Base-by-base conservation (phyloP, 35 echinoderm and acorn worm genomes). In the Hemicentrotus pulcherrimus region DNA sequence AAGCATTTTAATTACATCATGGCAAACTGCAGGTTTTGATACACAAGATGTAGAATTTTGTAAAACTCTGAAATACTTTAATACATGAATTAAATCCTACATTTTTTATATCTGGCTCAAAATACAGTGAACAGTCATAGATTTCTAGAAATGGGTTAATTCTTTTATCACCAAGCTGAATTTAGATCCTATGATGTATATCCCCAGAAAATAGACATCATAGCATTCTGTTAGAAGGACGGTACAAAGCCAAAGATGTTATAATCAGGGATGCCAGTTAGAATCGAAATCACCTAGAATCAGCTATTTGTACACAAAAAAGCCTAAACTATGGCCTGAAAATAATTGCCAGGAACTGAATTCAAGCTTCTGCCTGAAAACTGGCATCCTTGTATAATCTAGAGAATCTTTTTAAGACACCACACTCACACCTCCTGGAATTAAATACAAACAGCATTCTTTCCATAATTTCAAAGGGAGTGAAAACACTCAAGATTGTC, bases 1-100 rank as follows among this genome's bases (percentile, higher is more conserved):
- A 78, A n/a, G 19, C 65, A 78, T 78, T 78, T 78, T 78, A 55
- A 78, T 78, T 78, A 78, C 65, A 78, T 78, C 65, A 78, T 78
- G 5, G 65, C 65, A 78, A 78, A 78, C 19, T 78, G 22, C 28
- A n/a, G 24, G 22, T 28, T 78, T 55, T n/a, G 22, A 78, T 7
- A 78, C 24, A 78, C 22, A 78, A 78, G 65, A 70, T 70, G 61
- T 70, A 70, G 52, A 59, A 59, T 41, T 41, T 41, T 41, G 35
- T 59, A 59, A 18, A 28, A 16, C 61, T 70, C 61, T 70, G 61
- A 70, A 70, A 70, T 70, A 70, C 61, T 70, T 70, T 70, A 24
- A 70, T 70, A 70, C 61, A 70, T 70, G 61, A n/a, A 78, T 78
- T 78, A 22, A 7, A 78, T 78, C 65, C 65, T 78, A 78, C 24